These are phyloP conservation scores for Myotis pilosus DNA, from an alignment of 2,797 vertebrate genomes.

Conservation along the genomic window DNA sequence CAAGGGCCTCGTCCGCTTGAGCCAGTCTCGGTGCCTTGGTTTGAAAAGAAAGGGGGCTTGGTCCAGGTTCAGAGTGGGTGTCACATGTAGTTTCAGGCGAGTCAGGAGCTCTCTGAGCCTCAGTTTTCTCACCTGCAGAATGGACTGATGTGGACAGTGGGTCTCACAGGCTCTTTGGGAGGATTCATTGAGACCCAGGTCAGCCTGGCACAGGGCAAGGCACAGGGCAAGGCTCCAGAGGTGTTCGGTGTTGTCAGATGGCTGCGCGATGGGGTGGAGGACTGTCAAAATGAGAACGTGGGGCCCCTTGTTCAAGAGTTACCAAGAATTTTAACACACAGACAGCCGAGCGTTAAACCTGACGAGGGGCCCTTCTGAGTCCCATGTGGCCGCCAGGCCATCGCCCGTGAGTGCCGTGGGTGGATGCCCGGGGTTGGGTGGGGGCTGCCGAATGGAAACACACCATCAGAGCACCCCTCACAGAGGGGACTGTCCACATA, in stretches of 20 bases:
- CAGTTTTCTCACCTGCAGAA: not conserved
- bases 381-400: not conserved
- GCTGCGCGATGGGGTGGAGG: rapidly evolving
- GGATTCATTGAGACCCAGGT: not conserved
- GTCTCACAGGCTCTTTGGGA: not conserved
- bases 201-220: rapidly evolving
- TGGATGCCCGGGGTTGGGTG: too few relatives aligned
- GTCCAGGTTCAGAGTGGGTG: not conserved
- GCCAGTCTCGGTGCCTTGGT: not conserved
- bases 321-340: not conserved
- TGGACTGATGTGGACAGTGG: rapidly evolving
- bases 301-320: not conserved
- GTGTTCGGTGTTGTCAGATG: rapidly evolving
- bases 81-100: rapidly evolving
- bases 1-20: not conserved
- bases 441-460: rapidly evolving
- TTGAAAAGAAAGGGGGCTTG: not conserved
- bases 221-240: rapidly evolving
- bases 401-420: not conserved
- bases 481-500: rapidly evolving
- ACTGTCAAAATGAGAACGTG: not conserved
- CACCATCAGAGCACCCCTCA: rapidly evolving
- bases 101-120: not conserved
- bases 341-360: not conserved
- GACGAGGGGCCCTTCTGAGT: rapidly evolving